These are phyloP conservation scores for Tyrophagus putrescentiae DNA, from an alignment of 1,140 invertebrate genomes.

Conservation along the genomic window DNA sequence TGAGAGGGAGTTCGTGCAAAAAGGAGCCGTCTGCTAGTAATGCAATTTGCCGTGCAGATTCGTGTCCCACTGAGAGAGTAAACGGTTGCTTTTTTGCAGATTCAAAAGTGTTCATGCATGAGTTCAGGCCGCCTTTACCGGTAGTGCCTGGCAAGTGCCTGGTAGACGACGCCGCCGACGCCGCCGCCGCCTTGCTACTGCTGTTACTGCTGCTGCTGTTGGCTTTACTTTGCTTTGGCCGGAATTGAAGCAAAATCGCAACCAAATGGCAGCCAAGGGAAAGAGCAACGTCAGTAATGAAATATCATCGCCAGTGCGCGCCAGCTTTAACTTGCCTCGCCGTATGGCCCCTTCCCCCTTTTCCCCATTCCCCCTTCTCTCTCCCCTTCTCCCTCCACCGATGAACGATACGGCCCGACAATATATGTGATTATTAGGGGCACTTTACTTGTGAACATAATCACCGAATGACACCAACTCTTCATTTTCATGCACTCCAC, in stretches of 20 bases:
- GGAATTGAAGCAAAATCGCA: conserved; percentile 14
- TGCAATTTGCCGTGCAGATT: background rate
- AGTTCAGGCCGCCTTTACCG: no score
- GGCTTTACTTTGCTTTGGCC: background rate
- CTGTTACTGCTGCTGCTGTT: background rate
- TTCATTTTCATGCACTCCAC: conserved; percentile 5
- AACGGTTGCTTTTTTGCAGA: background rate
- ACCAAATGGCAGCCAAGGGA: conserved; percentile 10
- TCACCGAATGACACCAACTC: conserved; percentile 12
- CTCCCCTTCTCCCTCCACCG: no score
- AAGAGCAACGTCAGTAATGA: conserved; percentile 2
- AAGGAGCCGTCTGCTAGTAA: background rate
- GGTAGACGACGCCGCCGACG: no score
- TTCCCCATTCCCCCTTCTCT: no score
- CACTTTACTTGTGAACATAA: background rate
- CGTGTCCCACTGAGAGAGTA: background rate
- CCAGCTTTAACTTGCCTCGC: no score
- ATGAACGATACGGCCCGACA: no score
- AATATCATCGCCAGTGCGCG: background rate
- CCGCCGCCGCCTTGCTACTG: background rate
- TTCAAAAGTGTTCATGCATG: background rate
- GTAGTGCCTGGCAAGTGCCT: background rate
- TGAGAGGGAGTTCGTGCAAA: no score
- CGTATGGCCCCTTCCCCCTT: no score
- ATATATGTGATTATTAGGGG: background rate